Conservation (phyloP, 2,888 invertebrate genomes). For the Lepetodrilus schrolli region DNA sequence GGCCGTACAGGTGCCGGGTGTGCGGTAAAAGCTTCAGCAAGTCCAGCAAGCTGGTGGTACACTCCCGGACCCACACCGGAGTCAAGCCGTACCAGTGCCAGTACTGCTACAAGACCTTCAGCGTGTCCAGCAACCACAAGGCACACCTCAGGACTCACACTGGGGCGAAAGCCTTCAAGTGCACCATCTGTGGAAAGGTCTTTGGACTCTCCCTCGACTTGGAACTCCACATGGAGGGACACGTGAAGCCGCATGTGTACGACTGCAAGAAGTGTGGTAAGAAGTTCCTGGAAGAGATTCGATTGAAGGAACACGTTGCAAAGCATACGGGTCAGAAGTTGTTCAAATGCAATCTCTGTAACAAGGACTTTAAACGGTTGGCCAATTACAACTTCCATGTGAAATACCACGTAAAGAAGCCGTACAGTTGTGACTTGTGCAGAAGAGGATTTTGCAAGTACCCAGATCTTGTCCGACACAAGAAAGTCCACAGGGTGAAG, state of each 20-base stretch:
- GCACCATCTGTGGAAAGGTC: background rate
- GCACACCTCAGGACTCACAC: constrained; percentile 19
- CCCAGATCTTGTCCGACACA: background rate
- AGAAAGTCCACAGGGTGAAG: constrained; percentile 14
- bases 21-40: constrained; percentile 28
- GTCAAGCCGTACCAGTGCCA: constrained; percentile 14
- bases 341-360: background rate
- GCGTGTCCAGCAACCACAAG: constrained; percentile 26
- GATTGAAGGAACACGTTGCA: background rate
- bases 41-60: constrained; percentile 25
- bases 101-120: constrained; percentile 14
- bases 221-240: background rate
- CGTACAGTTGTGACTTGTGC: constrained; percentile 3
- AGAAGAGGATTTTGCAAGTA: background rate
- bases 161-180: background rate
- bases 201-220: background rate
- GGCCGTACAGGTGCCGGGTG: background rate
- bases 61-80: constrained; percentile 6
- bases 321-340: background rate
- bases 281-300: background rate
- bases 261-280: constrained; percentile 6
- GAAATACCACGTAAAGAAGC: background rate
- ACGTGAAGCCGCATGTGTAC: background rate
- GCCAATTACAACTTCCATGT: background rate
- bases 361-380: constrained; percentile 2